Evolutionary conservation across 2,113 vertebrate genomes (phyloP).

Genomic region (Sula dactylatra): DNA sequence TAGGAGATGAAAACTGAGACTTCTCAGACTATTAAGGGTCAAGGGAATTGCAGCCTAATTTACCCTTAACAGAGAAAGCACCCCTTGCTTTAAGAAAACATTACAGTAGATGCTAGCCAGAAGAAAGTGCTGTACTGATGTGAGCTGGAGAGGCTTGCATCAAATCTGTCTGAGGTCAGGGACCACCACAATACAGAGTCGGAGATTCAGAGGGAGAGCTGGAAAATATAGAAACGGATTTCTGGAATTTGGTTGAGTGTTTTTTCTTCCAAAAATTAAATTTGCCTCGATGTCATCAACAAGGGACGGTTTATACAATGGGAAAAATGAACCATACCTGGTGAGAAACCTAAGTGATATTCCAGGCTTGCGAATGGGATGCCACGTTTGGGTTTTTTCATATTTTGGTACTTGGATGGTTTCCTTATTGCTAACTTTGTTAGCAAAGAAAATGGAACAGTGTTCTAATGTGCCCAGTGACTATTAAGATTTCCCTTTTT

Average conservation of each 20-base stretch:
- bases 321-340: neutral
- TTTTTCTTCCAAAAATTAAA: neutral
- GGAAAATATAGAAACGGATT: neutral
- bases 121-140: neutral
- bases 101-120: neutral
- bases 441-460: rapidly evolving
- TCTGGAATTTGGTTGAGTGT: neutral
- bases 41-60: neutral
- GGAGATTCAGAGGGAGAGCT: neutral
- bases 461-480: neutral
- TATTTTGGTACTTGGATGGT: neutral
- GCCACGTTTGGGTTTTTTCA: rapidly evolving
- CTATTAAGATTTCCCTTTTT: neutral
- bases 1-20: neutral
- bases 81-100: neutral
- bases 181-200: neutral
- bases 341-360: neutral
- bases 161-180: neutral
- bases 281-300: neutral
- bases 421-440: neutral
- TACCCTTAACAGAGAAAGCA: neutral
- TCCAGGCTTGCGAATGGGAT: neutral
- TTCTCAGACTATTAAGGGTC: neutral
- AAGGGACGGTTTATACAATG: neutral
- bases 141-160: neutral